These are phyloP conservation scores for Dysmachus trigonus DNA, from an alignment of 2,888 invertebrate genomes.

Conservation along the genomic window DNA sequence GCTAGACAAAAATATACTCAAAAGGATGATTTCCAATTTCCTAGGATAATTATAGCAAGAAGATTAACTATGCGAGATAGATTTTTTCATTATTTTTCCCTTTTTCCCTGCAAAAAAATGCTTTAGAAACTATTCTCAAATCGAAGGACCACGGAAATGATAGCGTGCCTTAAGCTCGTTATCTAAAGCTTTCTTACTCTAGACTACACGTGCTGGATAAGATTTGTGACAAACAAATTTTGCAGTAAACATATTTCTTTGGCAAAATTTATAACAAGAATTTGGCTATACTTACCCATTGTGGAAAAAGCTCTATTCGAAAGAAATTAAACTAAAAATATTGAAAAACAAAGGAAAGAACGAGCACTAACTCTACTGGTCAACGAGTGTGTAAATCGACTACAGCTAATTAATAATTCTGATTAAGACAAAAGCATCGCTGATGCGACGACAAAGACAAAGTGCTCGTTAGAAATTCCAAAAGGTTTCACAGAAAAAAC, in stretches of 20 bases:
- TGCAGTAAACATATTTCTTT: background rate
- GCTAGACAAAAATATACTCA: too few species aligned
- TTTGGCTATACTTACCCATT: background rate
- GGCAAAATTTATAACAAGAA: background rate
- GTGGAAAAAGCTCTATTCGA: background rate
- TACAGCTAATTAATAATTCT: background rate
- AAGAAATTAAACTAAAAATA: background rate
- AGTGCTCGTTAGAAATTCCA: background rate
- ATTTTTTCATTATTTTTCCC: too few species aligned
- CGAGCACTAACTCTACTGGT: background rate
- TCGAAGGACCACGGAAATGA: too few species aligned
- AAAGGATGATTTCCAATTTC: too few species aligned
- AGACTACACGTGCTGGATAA: background rate
- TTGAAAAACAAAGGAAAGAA: background rate
- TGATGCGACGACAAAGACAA: background rate
- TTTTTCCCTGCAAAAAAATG: too few species aligned
- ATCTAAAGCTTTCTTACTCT: too few species aligned
- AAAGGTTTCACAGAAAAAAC: background rate
- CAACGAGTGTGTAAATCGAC: background rate
- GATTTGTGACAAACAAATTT: background rate
- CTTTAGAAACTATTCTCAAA: too few species aligned
- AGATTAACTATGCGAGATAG: too few species aligned
- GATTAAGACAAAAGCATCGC: background rate
- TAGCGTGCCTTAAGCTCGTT: too few species aligned
- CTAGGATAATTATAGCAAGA: too few species aligned